Conservation (phyloP, 2,113 vertebrate species). For the Philantomba maxwellii region DNA sequence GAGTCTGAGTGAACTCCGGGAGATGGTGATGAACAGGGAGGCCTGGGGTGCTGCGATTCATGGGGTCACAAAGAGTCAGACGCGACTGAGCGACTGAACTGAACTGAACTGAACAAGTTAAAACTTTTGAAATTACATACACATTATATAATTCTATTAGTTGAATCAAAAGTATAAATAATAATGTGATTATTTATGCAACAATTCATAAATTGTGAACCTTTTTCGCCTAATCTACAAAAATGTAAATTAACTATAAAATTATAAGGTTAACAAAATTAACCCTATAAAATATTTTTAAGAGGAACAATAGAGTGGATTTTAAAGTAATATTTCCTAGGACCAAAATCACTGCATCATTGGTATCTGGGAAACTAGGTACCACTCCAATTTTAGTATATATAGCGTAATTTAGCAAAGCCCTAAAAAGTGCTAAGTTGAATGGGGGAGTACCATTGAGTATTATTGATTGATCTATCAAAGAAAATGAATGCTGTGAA, state of each 20-base stretch:
- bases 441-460: conserved; percentile 1
- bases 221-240: neutral
- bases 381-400: conserved; percentile 44
- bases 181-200: neutral
- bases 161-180: neutral
- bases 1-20: too few relatives aligned
- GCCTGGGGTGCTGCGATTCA: too few relatives aligned
- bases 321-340: neutral
- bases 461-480: conserved; percentile 65
- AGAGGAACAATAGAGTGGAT: neutral
- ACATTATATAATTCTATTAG: neutral
- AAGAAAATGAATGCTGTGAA: conserved; percentile 55
- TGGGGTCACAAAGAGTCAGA: too few relatives aligned
- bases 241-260: neutral
- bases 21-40: too few relatives aligned
- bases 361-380: conserved; percentile 25
- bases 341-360: neutral
- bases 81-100: too few relatives aligned
- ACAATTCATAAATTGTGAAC: neutral
- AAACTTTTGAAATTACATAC: neutral
- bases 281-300: neutral
- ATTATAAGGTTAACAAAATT: neutral
- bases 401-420: conserved; percentile 64
- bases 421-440: conserved; percentile 50
- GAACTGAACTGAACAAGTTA: neutral